Conservation (phyloP, 2,113 vertebrate genomes). For the Brienomyrus longianalis region DNA sequence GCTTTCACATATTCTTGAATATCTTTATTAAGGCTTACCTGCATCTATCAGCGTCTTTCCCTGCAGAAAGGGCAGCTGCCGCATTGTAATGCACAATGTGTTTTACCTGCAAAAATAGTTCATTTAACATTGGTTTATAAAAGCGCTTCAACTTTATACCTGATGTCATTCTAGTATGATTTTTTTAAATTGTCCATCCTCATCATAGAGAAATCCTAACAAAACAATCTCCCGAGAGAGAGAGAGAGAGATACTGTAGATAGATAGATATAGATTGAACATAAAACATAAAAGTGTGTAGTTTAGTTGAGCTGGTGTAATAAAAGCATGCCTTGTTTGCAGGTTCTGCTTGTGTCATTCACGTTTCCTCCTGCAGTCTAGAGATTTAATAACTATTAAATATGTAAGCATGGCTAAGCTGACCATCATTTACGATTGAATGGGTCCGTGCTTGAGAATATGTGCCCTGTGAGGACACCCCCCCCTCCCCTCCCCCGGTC, state of each 20-base stretch:
- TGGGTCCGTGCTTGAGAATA: neutral
- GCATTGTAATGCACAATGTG: neutral
- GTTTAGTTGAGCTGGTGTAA: neutral
- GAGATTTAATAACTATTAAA: neutral
- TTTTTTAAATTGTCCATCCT: neutral
- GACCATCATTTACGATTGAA: neutral
- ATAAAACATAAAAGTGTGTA: neutral
- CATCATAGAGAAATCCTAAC: neutral
- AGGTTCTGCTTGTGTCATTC: neutral
- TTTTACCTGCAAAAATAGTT: neutral
- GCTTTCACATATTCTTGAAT: neutral
- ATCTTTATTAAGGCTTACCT: neutral
- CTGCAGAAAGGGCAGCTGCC: neutral
- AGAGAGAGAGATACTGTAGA: neutral
- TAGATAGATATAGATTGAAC: neutral
- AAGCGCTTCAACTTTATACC: neutral
- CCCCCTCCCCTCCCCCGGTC: neutral
- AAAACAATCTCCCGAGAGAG: neutral
- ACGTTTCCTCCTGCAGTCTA: neutral
- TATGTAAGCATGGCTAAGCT: neutral
- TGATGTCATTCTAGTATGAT: neutral
- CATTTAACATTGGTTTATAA: neutral
- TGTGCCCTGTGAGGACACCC: neutral
- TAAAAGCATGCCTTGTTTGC: neutral
- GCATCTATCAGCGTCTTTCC: neutral